A percentile compares a stretch with the other conserved stretches of the same genome.
Evolutionary conservation across 1,140 invertebrate species (phyloP).

Genomic region (Bilobella aurantiaca): DNA sequence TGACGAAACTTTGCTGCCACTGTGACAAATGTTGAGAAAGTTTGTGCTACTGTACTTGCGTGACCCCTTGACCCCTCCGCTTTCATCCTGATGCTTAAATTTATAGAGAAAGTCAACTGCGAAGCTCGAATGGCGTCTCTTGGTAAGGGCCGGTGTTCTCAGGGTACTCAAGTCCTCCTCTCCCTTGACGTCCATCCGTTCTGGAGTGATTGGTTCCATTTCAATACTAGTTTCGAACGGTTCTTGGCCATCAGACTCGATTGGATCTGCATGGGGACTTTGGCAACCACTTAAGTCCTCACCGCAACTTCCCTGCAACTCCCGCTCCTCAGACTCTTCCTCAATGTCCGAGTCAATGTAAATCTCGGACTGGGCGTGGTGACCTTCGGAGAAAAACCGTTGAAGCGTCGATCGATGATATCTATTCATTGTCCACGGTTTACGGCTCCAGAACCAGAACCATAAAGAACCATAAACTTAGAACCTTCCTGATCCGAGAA

Average conservation of each 20-base stretch:
- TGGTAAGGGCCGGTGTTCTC: too few species aligned
- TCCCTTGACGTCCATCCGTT: too few species aligned
- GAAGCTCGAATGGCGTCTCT: slow-evolving; percentile 9
- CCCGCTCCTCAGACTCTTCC: slow-evolving; percentile 5
- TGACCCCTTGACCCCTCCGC: background rate
- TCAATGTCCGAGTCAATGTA: slow-evolving; percentile 7
- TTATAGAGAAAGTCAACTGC: background rate
- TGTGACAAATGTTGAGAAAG: background rate
- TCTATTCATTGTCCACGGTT: background rate
- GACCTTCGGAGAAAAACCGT: slow-evolving; percentile 5
- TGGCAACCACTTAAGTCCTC: background rate
- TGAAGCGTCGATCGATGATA: background rate
- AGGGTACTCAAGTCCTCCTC: too few species aligned
- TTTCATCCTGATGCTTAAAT: background rate
- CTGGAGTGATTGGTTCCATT: too few species aligned
- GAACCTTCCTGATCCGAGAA: background rate
- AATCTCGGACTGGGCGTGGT: background rate
- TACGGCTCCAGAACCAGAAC: too few species aligned
- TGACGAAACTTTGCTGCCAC: background rate
- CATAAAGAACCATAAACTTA: too few species aligned
- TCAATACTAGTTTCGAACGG: too few species aligned
- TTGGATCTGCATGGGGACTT: background rate
- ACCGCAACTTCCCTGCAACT: background rate
- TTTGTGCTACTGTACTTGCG: background rate
- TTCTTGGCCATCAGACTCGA: too few species aligned